Evolutionary conservation across 2,113 vertebrate species (phyloP).

Genomic region (Tyto alba): DNA sequence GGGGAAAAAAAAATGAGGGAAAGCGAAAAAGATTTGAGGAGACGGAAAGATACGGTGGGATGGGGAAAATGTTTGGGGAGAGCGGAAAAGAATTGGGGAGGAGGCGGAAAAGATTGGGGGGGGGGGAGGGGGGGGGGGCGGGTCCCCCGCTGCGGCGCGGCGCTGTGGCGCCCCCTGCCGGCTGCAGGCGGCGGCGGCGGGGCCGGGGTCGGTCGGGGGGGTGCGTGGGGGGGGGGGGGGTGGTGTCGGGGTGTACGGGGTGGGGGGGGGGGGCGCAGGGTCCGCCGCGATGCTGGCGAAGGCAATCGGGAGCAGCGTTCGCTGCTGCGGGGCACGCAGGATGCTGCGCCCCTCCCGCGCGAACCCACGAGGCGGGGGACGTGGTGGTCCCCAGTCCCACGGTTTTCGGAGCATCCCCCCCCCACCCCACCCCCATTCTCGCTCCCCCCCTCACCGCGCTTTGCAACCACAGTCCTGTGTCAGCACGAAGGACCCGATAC

Average conservation of each 20-base stretch:
- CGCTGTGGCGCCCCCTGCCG: neutral
- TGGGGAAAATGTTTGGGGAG: neutral
- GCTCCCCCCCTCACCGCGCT: fast-evolving
- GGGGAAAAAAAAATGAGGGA: too few species aligned
- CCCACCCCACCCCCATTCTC: too few species aligned
- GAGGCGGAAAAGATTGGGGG: neutral
- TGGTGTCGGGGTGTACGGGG: too few species aligned
- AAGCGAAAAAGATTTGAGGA: neutral
- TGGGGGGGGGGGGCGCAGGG: too few species aligned
- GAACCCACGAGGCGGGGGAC: neutral
- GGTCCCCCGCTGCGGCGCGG: neutral
- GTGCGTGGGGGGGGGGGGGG: too few species aligned
- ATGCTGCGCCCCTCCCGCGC: neutral
- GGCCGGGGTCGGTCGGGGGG: too few species aligned
- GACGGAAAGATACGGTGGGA: neutral
- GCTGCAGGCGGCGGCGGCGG: neutral
- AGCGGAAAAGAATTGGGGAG: neutral
- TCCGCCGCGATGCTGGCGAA: neutral
- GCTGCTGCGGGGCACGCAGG: fast-evolving
- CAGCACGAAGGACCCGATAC: neutral
- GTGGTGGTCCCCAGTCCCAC: neutral
- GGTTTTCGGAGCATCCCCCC: neutral
- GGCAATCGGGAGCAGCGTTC: neutral
- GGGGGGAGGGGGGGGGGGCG: neutral
- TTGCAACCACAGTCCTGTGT: neutral